Evolutionary conservation across 2,888 invertebrate species (phyloP), one percentile per base, ranked within the genome.

Genomic region (Acrocyrtus sp.): DNA sequence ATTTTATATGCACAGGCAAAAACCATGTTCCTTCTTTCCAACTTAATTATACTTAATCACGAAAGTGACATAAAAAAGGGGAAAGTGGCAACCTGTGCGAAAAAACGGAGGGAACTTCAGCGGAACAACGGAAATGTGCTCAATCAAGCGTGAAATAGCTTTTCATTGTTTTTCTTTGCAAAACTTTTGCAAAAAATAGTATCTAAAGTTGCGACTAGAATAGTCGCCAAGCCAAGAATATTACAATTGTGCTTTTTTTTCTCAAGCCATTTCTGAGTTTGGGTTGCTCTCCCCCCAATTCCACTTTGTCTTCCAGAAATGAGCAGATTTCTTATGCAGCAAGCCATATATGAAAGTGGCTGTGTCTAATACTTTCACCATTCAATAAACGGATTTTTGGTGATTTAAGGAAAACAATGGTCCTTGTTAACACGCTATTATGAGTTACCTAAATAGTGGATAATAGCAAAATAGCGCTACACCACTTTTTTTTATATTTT

Each of bases 391-490:
- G 12, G 34, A 56, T 39, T 56, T 66, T 57, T 10, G 50, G 57
- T 50, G 57, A 66, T 57, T 66, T 48, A 57, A 47, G 57, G 41
- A 66, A 66, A 66, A 66, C 66, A 66, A 66, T 57, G 66, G 47
- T 50, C 29, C 66, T 66, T 66, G 66, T 66, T 66, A 66, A 66
- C 66, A 66, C 53, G 54, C 66, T 27, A 57, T 66, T 57, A 66
- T 48, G 65, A 66, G 48, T 50, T 57, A 41, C 54, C 56, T 50
- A 41, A 50, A 56, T 43, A 47, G 19, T 43, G 43, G 51, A 54
- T 54, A 56, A 56, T 56, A 56, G 56, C 39, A 53, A 63, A 47
- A n/a, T n/a, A n/a, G n/a, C n/a, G n/a, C n/a, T n/a, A n/a, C n/a
- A n/a, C n/a, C n/a, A 60, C 34, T 24, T 34, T 34, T 12, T 34